phyloP scores from a whole-genome alignment of 2,113 vertebrate species.

The Parotia lawesii region DNA sequence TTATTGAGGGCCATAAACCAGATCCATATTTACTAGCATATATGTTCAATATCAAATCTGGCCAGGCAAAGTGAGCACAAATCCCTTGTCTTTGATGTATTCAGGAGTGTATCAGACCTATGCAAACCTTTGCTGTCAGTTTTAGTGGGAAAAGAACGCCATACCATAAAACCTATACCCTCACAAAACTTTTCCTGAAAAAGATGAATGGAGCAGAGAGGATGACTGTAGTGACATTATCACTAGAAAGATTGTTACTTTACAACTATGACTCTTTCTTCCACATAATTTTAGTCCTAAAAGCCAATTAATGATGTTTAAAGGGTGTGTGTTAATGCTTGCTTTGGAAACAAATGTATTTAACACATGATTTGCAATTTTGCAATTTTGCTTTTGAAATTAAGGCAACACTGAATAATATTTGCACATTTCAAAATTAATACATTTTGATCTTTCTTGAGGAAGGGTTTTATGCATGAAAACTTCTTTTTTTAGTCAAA shows the following conservation, averaged over 20 bases:
- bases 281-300: neutral
- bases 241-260: neutral
- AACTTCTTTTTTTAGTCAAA: neutral
- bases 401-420: neutral
- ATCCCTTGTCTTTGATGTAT: neutral
- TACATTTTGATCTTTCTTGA: neutral
- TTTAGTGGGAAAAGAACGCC: neutral
- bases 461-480: neutral
- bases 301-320: constrained; percentile 32
- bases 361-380: neutral
- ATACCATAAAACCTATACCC: neutral
- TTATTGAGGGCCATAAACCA: neutral
- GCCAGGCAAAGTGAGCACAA: neutral
- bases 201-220: neutral
- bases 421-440: neutral
- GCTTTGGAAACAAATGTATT: constrained; percentile 15
- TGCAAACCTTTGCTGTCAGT: neutral
- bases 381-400: constrained; percentile 5
- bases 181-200: neutral
- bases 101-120: neutral
- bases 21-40: neutral
- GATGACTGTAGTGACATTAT: neutral
- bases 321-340: neutral
- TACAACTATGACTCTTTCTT: neutral
- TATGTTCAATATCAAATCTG: neutral